A percentile compares a stretch with the other conserved stretches of the same genome.
These are phyloP conservation scores for Pararge aegeria DNA, from an alignment of 1,140 invertebrate species.

Conservation along the genomic window DNA sequence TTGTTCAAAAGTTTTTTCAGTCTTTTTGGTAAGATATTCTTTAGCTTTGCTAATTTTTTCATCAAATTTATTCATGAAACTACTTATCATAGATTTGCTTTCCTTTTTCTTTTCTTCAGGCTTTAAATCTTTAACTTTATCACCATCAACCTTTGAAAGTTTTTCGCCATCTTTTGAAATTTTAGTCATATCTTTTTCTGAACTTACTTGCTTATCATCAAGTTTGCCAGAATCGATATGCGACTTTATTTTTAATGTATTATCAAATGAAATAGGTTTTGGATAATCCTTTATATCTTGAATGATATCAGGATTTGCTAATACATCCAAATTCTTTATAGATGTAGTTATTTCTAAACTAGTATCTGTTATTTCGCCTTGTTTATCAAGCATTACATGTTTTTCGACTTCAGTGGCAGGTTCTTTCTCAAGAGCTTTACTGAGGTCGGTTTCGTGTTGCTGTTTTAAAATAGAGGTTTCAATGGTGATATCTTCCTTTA, in stretches of 20 bases:
- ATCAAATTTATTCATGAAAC: constrained; percentile 51
- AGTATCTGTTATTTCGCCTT: background rate
- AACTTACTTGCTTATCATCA: constrained; percentile 62
- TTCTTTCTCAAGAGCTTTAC: constrained; percentile 59
- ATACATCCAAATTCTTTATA: constrained; percentile 21
- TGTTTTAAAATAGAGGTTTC: constrained; percentile 30
- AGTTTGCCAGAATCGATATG: constrained; percentile 61
- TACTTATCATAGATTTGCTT: constrained; percentile 46
- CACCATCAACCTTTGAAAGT: constrained; percentile 40
- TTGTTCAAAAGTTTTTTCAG: constrained; percentile 32
- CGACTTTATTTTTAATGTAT: constrained; percentile 11
- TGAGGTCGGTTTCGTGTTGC: constrained; percentile 43
- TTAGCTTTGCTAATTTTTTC: constrained; percentile 50
- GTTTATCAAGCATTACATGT: background rate
- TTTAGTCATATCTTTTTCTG: constrained; percentile 50
- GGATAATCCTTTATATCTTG: constrained; percentile 26
- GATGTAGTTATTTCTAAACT: constrained; percentile 1
- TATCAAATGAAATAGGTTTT: constrained; percentile 14
- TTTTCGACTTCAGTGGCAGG: constrained; percentile 33
- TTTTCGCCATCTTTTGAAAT: constrained; percentile 24
- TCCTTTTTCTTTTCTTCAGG: constrained; percentile 42
- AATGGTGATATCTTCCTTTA: constrained; percentile 38
- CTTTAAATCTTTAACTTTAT: constrained; percentile 25
- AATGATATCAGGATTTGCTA: constrained; percentile 42
- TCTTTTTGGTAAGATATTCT: constrained; percentile 43